Percentiles rank a stretch among this genome's conserved stretches.
phyloP scores from a whole-genome alignment of 2,113 vertebrate genomes.

The Corythornis cristatus region DNA sequence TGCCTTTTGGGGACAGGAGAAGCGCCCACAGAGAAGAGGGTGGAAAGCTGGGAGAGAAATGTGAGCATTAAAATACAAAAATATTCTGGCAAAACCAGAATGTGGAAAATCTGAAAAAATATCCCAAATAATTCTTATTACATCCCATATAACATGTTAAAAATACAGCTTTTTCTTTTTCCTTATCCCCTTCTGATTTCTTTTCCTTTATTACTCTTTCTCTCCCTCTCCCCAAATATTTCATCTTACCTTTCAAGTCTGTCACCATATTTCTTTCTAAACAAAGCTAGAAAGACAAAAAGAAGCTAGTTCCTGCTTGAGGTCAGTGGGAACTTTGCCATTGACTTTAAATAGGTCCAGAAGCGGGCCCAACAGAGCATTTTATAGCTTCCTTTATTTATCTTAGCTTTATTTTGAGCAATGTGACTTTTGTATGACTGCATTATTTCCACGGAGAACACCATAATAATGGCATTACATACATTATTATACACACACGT shows the following conservation, averaged over 20 bases:
- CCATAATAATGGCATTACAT: background rate
- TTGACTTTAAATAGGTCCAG: conserved; percentile 55
- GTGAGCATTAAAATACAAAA: background rate
- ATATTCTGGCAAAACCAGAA: background rate
- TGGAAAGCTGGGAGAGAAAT: background rate
- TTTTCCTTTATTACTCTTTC: background rate
- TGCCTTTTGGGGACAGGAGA: background rate
- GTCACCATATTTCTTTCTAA: conserved; percentile 16
- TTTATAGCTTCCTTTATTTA: conserved; percentile 70
- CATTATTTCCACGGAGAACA: conserved; percentile 35
- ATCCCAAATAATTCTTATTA: background rate
- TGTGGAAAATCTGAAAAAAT: background rate
- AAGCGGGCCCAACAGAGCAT: conserved; percentile 17
- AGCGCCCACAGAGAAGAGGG: background rate
- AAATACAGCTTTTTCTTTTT: background rate
- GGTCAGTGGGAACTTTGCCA: conserved; percentile 61
- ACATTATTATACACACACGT: background rate
- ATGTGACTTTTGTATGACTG: conserved; percentile 46
- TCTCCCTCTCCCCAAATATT: background rate
- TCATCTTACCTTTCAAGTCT: conserved; percentile 20
- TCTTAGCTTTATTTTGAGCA: conserved; percentile 64
- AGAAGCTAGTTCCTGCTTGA: conserved; percentile 47
- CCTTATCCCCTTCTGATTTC: background rate
- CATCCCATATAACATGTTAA: background rate
- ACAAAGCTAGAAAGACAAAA: conserved; percentile 49